Conservation (phyloP, 2,113 vertebrate genomes). For the Antechinus stuartii region DNA sequence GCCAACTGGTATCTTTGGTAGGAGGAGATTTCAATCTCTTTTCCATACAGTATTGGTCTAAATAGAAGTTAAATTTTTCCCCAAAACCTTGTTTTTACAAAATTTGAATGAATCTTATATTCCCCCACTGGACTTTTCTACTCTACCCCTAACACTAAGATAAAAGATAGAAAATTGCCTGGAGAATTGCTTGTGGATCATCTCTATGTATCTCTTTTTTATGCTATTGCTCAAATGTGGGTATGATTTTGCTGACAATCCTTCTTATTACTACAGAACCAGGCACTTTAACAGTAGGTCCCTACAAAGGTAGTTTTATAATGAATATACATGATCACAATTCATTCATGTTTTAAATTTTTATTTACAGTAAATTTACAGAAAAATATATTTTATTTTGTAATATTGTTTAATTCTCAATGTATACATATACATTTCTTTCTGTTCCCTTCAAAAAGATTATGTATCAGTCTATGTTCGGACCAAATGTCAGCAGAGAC, state of each 20-base stretch:
- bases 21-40: not conserved
- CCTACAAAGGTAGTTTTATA: not conserved
- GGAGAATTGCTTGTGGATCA: not conserved
- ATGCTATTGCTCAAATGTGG: not conserved
- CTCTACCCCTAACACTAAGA: not conserved
- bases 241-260: not conserved
- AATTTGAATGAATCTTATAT: not conserved
- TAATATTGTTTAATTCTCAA: not conserved
- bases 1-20: constrained; percentile 21
- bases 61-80: not conserved
- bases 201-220: not conserved
- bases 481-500: not conserved
- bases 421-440: not conserved
- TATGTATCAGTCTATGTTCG: not conserved
- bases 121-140: not conserved
- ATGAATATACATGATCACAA: not conserved
- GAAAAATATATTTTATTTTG: not conserved
- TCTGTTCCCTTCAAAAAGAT: not conserved
- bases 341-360: not conserved
- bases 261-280: not conserved
- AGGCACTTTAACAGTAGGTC: not conserved
- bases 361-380: not conserved
- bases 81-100: not conserved
- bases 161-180: not conserved
- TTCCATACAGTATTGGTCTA: not conserved